Evolutionary conservation across 2,888 invertebrate species (phyloP), one percentile per base, ranked within the genome.

Genomic region (Drosophila quinaria): DNA sequence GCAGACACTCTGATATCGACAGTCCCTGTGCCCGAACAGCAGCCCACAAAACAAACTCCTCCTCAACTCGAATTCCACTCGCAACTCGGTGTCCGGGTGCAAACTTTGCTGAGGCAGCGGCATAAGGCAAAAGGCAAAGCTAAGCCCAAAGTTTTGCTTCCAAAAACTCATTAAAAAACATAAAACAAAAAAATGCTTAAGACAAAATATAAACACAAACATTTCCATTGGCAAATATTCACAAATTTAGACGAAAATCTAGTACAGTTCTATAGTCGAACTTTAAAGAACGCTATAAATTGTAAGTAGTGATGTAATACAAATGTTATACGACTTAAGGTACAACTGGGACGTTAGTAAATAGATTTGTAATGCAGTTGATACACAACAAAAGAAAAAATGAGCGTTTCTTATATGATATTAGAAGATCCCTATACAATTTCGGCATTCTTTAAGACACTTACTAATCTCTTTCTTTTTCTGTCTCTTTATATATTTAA

Each of bases 141-240:
- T 19, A 46, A 54, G 59, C 51, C 22, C 29, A 66, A 77, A 78
- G 58, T 77, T 80, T 77, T 50, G 52, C 52, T 29, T 8, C 55
- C 50, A n/a, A 70, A 85, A 86, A 87, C 82, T 83, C 84, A 89
- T 83, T 81, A 86, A 87, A 88, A 86, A 87, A 68, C 80, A 83
- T 61, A 62, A 65, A 74, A 63, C 54, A 46, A 50, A 46, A 31
- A 52, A 51, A 25, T 50, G 44, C n/a, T 47, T 29, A 37, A 61
- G 22, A 44, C 29, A 47, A 67, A 59, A 54, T 42, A 44, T 39
- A 33, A 56, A 13, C 29, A 50, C 11, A 56, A 55, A 55, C 31
- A 44, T 11, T 44, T 10, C 4, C 37, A 37, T 5, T n/a, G n/a
- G 6, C 37, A n/a, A 0, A n/a, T n/a, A 37, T 37, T 37, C 37